Conservation (phyloP, 2,113 vertebrate species). For the Coturnix japonica region DNA sequence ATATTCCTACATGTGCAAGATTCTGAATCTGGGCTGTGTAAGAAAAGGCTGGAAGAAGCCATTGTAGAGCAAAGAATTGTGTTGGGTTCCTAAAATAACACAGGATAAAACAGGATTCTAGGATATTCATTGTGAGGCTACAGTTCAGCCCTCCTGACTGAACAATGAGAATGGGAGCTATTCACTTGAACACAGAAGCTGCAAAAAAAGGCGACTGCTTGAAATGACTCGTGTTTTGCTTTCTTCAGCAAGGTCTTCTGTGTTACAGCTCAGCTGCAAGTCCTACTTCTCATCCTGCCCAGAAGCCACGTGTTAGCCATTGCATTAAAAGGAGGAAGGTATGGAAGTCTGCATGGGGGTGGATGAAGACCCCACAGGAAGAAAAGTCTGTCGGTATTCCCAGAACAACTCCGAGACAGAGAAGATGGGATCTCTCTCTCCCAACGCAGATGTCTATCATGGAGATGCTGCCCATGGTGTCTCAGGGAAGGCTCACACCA, state of each 20-base stretch:
- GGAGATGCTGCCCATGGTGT: neutral
- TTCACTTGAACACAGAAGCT: neutral
- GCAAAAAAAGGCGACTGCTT: too few species aligned
- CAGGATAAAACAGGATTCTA: neutral
- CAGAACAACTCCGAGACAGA: rapidly evolving
- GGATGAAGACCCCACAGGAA: neutral
- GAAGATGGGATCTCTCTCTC: neutral
- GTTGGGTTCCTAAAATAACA: neutral
- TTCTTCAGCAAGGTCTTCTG: neutral
- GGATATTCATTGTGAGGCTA: neutral
- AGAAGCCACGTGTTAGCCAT: neutral
- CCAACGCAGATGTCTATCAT: too few species aligned
- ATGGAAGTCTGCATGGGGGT: too few species aligned
- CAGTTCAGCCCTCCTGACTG: neutral
- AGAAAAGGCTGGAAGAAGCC: neutral
- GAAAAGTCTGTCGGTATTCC: neutral
- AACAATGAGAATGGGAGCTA: neutral
- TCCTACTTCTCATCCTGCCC: neutral
- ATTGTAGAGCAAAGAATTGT: neutral
- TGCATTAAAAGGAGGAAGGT: too few species aligned
- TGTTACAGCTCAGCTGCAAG: neutral
- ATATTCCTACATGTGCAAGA: neutral
- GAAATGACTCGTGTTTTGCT: neutral
- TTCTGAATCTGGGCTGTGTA: neutral
- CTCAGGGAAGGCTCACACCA: neutral